Evolutionary conservation across 2,888 invertebrate species (phyloP).

Genomic region (Eupeodes latifasciatus): DNA sequence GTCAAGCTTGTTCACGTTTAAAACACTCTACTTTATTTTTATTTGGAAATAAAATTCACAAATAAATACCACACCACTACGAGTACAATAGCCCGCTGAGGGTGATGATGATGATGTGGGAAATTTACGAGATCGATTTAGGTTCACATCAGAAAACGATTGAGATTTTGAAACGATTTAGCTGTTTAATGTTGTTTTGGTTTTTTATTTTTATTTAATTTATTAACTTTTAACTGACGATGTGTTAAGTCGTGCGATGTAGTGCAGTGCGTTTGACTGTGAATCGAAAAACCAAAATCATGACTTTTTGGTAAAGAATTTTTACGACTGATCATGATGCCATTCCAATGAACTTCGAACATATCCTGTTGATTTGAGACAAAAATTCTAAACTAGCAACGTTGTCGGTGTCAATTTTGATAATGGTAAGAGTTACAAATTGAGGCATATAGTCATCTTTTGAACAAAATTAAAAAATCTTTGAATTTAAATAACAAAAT

Average conservation of each 20-base stretch:
- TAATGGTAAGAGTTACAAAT: too few species aligned
- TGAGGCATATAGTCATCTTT: too few species aligned
- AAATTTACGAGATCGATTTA: conserved; percentile 75
- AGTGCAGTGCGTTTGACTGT: conserved; percentile 68
- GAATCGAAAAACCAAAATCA: conserved; percentile 61
- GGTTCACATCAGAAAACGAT: conserved; percentile 72
- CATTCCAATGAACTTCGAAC: background rate
- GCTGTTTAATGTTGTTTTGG: conserved; percentile 39
- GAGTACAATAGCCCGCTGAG: background rate
- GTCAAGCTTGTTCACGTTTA: conserved; percentile 62
- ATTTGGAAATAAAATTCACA: conserved; percentile 65
- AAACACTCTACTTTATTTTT: conserved; percentile 69
- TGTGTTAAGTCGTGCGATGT: conserved; percentile 59
- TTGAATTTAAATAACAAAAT: too few species aligned
- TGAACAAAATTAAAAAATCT: too few species aligned
- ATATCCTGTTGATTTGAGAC: background rate
- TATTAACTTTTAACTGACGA: conserved; percentile 55
- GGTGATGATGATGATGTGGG: conserved; percentile 56
- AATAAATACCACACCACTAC: conserved; percentile 61
- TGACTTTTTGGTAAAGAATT: conserved; percentile 44
- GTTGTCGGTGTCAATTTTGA: background rate
- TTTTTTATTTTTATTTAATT: conserved; percentile 42
- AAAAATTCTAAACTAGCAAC: background rate
- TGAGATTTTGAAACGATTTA: conserved; percentile 69
- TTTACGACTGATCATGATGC: conserved; percentile 13